Evolutionary conservation across 2,888 invertebrate genomes (phyloP).

Genomic region (Odontomyia ornata): DNA sequence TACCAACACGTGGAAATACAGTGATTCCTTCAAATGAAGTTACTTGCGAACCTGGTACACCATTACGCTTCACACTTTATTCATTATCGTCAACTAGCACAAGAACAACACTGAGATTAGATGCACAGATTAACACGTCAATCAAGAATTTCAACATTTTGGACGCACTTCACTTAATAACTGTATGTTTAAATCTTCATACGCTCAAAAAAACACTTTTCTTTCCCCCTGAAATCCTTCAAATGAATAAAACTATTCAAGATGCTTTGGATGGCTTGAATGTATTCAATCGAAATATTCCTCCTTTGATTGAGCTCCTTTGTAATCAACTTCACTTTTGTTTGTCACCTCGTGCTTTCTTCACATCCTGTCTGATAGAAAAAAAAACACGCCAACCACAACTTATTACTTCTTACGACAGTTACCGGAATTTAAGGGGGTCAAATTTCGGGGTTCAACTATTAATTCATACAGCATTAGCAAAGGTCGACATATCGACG

Average conservation of each 20-base stretch:
- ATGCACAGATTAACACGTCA: background rate
- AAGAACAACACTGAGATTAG: background rate
- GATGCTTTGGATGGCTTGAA: no score
- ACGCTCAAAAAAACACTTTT: no score
- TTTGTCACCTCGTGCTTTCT: no score
- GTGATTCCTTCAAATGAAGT: background rate
- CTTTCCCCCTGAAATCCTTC: no score
- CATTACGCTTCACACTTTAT: background rate
- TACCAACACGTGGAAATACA: no score
- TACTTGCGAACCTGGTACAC: background rate
- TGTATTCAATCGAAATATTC: no score
- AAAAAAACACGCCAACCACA: no score
- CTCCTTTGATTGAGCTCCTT: no score
- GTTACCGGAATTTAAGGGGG: background rate
- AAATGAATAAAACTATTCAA: no score
- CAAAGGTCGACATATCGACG: constrained; percentile 14
- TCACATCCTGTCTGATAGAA: no score
- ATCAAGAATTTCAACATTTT: background rate
- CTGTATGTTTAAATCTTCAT: background rate
- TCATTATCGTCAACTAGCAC: background rate
- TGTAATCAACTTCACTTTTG: no score
- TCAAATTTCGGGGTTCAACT: background rate
- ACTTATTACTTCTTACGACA: no score
- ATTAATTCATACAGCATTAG: background rate
- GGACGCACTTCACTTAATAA: background rate